These are phyloP conservation scores for Orthosia cruda DNA, from an alignment of 2,888 invertebrate species.

Conservation along the genomic window DNA sequence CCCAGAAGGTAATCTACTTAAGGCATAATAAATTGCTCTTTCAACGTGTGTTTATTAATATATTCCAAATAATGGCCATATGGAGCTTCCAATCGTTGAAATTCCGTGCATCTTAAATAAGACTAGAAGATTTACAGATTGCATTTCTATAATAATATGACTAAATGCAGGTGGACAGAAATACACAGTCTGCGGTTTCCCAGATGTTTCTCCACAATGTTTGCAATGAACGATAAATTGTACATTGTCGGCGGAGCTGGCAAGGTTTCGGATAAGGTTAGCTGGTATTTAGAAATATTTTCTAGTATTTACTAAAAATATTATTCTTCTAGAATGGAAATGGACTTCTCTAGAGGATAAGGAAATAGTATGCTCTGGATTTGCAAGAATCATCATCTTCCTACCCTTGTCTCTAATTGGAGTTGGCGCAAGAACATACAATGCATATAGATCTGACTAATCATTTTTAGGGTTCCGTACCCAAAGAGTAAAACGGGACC, in stretches of 20 bases:
- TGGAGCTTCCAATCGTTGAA: neutral
- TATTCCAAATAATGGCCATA: too few species aligned
- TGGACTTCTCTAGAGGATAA: neutral
- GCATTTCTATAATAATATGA: slow-evolving; percentile 8
- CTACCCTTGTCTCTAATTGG: too few species aligned
- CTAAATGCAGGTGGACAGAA: slow-evolving; percentile 90
- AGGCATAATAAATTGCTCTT: too few species aligned
- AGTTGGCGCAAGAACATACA: too few species aligned
- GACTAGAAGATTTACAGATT: neutral
- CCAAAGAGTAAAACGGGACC: too few species aligned
- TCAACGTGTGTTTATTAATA: too few species aligned
- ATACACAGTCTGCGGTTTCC: slow-evolving; percentile 91
- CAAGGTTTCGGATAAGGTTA: slow-evolving; percentile 88
- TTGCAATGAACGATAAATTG: slow-evolving; percentile 92
- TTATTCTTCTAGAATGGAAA: neutral
- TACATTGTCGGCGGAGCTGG: slow-evolving; percentile 94
- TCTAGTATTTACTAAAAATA: neutral
- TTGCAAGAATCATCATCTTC: neutral
- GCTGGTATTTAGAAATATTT: slow-evolving; percentile 8
- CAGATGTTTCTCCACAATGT: slow-evolving; percentile 90
- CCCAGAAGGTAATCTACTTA: too few species aligned
- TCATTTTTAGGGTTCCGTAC: too few species aligned
- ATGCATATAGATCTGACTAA: too few species aligned
- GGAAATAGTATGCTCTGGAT: neutral
- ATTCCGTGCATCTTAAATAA: neutral